Conservation (phyloP, 2,797 vertebrate species). For the Borostomias antarcticus region DNA sequence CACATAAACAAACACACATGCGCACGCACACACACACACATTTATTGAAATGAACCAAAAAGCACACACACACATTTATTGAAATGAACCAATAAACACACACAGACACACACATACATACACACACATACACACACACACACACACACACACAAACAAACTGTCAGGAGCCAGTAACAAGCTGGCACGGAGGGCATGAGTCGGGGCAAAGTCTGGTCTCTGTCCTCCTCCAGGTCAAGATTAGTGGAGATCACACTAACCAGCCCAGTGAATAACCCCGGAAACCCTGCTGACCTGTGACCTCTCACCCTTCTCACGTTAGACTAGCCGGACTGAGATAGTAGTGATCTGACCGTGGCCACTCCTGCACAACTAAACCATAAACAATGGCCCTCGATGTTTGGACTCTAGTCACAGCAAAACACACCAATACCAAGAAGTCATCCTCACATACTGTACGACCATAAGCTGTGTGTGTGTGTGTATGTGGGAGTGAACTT, state of each 20-base stretch:
- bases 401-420: too few species aligned
- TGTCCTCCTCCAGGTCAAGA: slow-evolving; percentile 26
- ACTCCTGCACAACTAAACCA: too few species aligned
- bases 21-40: neutral
- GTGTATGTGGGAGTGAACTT: neutral
- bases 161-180: slow-evolving; percentile 19
- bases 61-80: neutral
- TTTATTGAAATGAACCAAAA: neutral
- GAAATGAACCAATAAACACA: too few species aligned
- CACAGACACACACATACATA: too few species aligned
- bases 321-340: too few species aligned
- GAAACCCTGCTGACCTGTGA: neutral
- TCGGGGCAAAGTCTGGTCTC: slow-evolving; percentile 37
- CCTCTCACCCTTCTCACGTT: too few species aligned
- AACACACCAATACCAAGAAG: too few species aligned
- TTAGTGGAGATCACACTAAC: slow-evolving; percentile 27
- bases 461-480: slow-evolving; percentile 1
- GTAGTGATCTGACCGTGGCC: too few species aligned
- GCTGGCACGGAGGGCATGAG: slow-evolving; percentile 30
- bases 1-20: too few species aligned
- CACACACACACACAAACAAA: neutral
- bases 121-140: neutral
- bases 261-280: slow-evolving; percentile 9
- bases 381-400: too few species aligned
- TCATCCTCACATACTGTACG: too few species aligned